These are phyloP conservation scores for Hemicentrotus pulcherrimus DNA, from an alignment of 35 echinoderm and acorn worm species.

Conservation along the genomic window DNA sequence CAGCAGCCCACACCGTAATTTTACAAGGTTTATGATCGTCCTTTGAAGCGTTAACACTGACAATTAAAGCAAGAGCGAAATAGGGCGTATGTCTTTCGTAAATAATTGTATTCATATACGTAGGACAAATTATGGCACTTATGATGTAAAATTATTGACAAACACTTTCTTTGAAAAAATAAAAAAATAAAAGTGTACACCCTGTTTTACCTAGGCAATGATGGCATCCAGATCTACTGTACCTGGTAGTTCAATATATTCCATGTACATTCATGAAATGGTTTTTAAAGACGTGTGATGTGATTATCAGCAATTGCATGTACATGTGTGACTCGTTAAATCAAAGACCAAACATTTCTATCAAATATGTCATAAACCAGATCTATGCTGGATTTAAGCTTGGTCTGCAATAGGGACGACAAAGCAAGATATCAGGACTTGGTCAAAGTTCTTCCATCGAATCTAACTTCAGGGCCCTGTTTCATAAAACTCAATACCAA, in stretches of 20 bases:
- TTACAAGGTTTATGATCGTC: too few species aligned
- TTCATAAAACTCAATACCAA: too few species aligned
- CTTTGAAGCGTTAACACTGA: too few species aligned
- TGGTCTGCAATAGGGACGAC: not conserved
- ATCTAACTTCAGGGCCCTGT: not conserved
- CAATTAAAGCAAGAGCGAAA: too few species aligned
- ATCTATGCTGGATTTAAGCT: not conserved
- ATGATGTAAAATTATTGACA: not conserved
- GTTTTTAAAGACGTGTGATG: not conserved
- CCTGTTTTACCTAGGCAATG: not conserved
- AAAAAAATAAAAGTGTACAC: not conserved
- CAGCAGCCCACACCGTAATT: too few species aligned
- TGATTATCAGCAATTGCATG: not conserved
- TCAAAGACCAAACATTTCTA: not conserved
- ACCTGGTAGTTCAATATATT: not conserved
- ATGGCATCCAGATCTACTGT: not conserved
- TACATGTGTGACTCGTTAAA: not conserved
- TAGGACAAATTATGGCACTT: not conserved
- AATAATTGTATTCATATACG: not conserved
- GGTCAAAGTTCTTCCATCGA: not conserved
- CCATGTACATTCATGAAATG: not conserved
- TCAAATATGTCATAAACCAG: not conserved
- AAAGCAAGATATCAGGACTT: not conserved
- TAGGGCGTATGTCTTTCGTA: too few species aligned
- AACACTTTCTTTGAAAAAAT: not conserved